Conservation (phyloP, 2,888 invertebrate genomes). For the Archips xylosteana region DNA sequence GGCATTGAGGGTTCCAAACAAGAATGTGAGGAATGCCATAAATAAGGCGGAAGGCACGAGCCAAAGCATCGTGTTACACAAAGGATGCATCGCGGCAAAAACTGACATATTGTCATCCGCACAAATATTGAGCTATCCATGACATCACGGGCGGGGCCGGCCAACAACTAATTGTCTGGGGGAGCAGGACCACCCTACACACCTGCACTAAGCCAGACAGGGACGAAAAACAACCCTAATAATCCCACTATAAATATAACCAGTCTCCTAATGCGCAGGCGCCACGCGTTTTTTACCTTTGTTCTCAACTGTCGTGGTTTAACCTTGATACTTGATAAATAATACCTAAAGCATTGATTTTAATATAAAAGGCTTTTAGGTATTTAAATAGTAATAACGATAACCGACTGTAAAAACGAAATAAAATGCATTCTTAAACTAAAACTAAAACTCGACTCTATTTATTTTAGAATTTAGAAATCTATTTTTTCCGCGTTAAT, state of each 20-base stretch:
- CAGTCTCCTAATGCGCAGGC: conserved; percentile 74
- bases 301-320: conserved; percentile 49
- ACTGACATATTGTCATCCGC: conserved; percentile 49
- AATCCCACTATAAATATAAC: conserved; percentile 75
- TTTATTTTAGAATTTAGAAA: too few species aligned
- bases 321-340: conserved; percentile 58
- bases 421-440: too few species aligned
- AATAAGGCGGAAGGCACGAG: conserved; percentile 52
- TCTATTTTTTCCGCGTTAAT: too few species aligned
- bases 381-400: not conserved
- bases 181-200: conserved; percentile 49
- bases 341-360: conserved; percentile 17
- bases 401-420: too few species aligned
- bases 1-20: not conserved
- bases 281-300: conserved; percentile 68
- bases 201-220: conserved; percentile 46
- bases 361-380: not conserved
- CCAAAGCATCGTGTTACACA: conserved; percentile 50
- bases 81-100: conserved; percentile 47
- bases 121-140: conserved; percentile 52
- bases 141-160: conserved; percentile 51
- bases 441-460: too few species aligned
- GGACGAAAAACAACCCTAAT: conserved; percentile 57
- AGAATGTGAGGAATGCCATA: conserved; percentile 47
- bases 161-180: conserved; percentile 63